A percentile compares a stretch with the other conserved stretches of the same genome.
These are phyloP conservation scores for Neocrepidodera transversa DNA, from an alignment of 2,888 invertebrate species.

Conservation along the genomic window DNA sequence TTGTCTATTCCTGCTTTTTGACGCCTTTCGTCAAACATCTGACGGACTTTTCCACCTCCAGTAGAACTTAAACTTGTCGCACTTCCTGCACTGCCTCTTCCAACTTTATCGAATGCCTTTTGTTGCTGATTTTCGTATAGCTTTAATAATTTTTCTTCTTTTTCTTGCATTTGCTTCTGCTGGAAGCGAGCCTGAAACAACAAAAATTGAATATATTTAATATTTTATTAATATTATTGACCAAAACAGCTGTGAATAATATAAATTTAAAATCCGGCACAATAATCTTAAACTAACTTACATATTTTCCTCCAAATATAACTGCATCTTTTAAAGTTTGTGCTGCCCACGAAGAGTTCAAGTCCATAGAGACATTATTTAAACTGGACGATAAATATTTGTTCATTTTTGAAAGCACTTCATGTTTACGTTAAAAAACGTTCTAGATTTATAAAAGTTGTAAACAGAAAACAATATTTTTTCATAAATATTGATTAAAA, in stretches of 20 bases:
- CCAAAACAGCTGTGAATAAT: background rate
- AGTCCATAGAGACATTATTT: slow-evolving; percentile 62
- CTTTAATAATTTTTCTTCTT: slow-evolving; percentile 77
- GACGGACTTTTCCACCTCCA: slow-evolving; percentile 67
- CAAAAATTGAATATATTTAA: background rate
- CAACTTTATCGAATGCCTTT: slow-evolving; percentile 67
- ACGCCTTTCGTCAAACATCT: slow-evolving; percentile 85
- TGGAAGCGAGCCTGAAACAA: slow-evolving; percentile 78
- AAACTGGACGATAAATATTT: slow-evolving; percentile 54
- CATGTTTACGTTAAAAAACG: background rate
- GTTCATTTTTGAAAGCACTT: slow-evolving; percentile 44
- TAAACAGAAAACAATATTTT: no score
- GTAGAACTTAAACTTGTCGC: slow-evolving; percentile 54
- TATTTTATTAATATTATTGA: background rate
- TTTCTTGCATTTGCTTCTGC: slow-evolving; percentile 81
- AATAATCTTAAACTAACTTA: slow-evolving; percentile 28
- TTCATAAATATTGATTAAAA: no score
- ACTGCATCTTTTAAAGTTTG: slow-evolving; percentile 63
- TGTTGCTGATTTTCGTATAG: slow-evolving; percentile 74
- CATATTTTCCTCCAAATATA: slow-evolving; percentile 42
- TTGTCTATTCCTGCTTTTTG: slow-evolving; percentile 80
- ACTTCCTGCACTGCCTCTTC: slow-evolving; percentile 63
- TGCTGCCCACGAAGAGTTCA: slow-evolving; percentile 68
- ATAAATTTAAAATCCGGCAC: background rate
- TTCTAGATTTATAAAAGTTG: background rate